Conservation (phyloP, 1,140 invertebrate species). For the Nasonia giraulti region DNA sequence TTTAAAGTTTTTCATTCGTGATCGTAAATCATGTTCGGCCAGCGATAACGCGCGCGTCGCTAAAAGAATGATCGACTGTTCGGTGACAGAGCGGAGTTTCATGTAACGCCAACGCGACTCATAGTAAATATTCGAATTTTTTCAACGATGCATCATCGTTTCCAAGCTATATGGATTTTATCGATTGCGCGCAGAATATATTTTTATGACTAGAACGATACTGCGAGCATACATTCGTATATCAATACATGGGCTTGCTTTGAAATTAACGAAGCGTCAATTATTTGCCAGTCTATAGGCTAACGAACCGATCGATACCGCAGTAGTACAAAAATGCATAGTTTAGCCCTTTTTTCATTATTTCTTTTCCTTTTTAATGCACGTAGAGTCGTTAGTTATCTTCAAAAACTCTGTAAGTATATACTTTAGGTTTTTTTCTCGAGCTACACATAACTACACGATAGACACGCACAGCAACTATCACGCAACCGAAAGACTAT, state of each 20-base stretch:
- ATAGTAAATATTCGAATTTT: too few species aligned
- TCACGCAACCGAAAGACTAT: not conserved
- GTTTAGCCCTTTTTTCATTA: too few species aligned
- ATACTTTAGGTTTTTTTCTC: not conserved
- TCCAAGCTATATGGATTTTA: too few species aligned
- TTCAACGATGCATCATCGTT: not conserved
- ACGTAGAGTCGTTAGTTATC: not conserved
- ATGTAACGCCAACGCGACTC: too few species aligned
- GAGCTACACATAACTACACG: not conserved
- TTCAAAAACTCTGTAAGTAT: not conserved
- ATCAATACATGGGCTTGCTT: too few species aligned
- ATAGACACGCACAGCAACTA: not conserved
- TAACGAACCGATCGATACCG: too few species aligned
- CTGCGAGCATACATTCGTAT: too few species aligned
- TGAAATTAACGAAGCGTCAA: too few species aligned
- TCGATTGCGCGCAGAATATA: too few species aligned
- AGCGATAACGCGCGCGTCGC: not conserved
- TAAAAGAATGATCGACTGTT: constrained; percentile 21
- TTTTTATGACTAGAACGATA: too few species aligned
- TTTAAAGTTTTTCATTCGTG: constrained; percentile 6
- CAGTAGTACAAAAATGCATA: too few species aligned
- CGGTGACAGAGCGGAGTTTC: not conserved
- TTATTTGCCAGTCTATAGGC: too few species aligned
- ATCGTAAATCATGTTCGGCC: constrained; percentile 13
- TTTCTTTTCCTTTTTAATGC: not conserved